Evolutionary conservation across 2,113 vertebrate genomes (phyloP), one percentile per base, ranked within the genome.

Genomic region (Gasterosteus nipponicus): DNA sequence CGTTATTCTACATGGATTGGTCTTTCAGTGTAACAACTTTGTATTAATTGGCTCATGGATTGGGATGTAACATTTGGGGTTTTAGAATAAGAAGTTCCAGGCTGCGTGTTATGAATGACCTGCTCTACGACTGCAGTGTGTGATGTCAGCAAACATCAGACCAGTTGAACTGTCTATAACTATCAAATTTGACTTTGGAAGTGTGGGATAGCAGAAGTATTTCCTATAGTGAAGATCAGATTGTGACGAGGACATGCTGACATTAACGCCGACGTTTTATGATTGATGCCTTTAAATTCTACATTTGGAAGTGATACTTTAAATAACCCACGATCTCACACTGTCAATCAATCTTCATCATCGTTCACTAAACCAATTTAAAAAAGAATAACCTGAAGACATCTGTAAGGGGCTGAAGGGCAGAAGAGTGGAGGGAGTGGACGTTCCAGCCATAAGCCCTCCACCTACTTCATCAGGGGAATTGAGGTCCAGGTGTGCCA

Each of bases 11-110:
- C 18, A 19, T 16, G 41, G n/a, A 42, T 54, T 68, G 8, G 51
- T 61, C 6, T 39, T 10, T 44, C 22, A 16, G 7, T 29, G 8
- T 26, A 41, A 7, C 49, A 11, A 42, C 16, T 6, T 60, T 12
- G 5, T 62, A 60, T 56, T 60, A 19, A 56, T 54, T 39, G 69
- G n/a, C 33, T 78, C 14, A 29, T 39, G 15, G 57, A 58, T 26
- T 65, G 3, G 56, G 73, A n/a, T 38, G 35, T 49, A 31, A 69
- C 69, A 38, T 53, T 53, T 73, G 0, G 26, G 3, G 26, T 66
- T 35, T 57, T 11, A 54, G 64, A 59, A 38, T 74, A 64, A 47
- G 8, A 41, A 18, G 33, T 41, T 6, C 51, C 22, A 26, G 33
- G 7, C 22, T 49, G 8, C 19, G 54, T 59, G n/a, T 65, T 56